Evolutionary conservation across 2,888 invertebrate species (phyloP), one percentile per base, ranked within the genome.

Genomic region (Tenthredo livida): DNA sequence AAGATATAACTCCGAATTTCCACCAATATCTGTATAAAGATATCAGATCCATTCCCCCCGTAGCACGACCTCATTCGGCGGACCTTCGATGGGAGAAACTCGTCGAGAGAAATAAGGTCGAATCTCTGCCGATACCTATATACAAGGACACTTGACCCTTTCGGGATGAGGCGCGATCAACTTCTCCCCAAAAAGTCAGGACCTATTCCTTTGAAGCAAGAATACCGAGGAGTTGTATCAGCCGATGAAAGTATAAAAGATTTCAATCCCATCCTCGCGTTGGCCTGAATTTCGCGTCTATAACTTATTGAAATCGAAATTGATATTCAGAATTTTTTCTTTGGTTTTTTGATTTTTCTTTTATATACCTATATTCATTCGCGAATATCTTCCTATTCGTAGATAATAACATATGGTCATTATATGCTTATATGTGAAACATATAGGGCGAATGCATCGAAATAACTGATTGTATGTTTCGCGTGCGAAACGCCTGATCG

Each of bases 1-100:
- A 80, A 61, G 80, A 61, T 61, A 80, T 58, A 80, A 61, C 80
- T 61, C 21, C 21, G 80, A 80, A 80, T 80, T 61, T 80, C 80
- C 37, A 40, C 58, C 80, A 80, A 80, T 80, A 80, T 80, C 33
- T 58, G 61, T 58, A 80, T 61, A 80, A 80, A 80, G 80, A 80
- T 80, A 80, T 80, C 80, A 61, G 80, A 80, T 80, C 58, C 17
- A 80, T 80, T 80, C 80, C 21, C 58, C 33, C 58, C 78, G 78
- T 29, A n/a, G 78, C 29, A 80, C 78, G 78, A 80, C 61, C 58
- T 77, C 37, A 61, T 80, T 80, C 78, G 61, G 25, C 2, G 77
- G 77, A 77, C 54, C 54, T 77, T 54, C 72, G n/a, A 40, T n/a
- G 72, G 72, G n/a, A 43, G 54, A 77, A 77, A 33, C 54, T 50